phyloP scores from a whole-genome alignment of 2,888 invertebrate genomes.

The Lottia gigantea region DNA sequence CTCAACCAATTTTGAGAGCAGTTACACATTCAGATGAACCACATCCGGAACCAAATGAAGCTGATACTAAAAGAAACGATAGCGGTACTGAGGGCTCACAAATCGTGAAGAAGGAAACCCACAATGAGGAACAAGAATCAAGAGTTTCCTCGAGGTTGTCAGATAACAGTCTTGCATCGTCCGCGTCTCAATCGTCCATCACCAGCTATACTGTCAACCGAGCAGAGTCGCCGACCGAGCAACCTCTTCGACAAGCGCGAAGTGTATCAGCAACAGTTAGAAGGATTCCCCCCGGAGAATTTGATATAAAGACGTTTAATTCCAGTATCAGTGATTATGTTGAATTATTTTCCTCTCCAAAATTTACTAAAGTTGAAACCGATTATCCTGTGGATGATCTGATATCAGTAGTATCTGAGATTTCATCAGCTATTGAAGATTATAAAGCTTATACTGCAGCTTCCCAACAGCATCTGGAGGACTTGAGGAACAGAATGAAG shows the following conservation, averaged over 20 bases:
- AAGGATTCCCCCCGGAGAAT: not conserved
- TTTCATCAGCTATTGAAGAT: slow-evolving; percentile 47
- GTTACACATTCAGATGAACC: too few relatives aligned
- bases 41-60: too few relatives aligned
- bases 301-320: slow-evolving; percentile 13
- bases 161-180: too few relatives aligned
- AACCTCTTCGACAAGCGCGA: not conserved
- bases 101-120: too few relatives aligned
- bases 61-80: too few relatives aligned
- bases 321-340: slow-evolving; percentile 20
- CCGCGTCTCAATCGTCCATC: too few relatives aligned
- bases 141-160: too few relatives aligned
- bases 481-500: slow-evolving; percentile 43
- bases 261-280: slow-evolving; percentile 1
- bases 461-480: slow-evolving; percentile 46
- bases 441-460: slow-evolving; percentile 46
- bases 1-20: too few relatives aligned
- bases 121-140: too few relatives aligned
- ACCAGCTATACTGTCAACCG: too few relatives aligned
- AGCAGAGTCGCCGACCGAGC: too few relatives aligned
- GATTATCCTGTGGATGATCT: slow-evolving; percentile 54
- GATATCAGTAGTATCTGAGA: slow-evolving; percentile 39
- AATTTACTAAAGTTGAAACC: slow-evolving; percentile 41
- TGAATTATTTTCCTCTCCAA: slow-evolving; percentile 28
- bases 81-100: too few relatives aligned